Conservation (phyloP, 1,140 invertebrate genomes). For the Telenomus remus region DNA sequence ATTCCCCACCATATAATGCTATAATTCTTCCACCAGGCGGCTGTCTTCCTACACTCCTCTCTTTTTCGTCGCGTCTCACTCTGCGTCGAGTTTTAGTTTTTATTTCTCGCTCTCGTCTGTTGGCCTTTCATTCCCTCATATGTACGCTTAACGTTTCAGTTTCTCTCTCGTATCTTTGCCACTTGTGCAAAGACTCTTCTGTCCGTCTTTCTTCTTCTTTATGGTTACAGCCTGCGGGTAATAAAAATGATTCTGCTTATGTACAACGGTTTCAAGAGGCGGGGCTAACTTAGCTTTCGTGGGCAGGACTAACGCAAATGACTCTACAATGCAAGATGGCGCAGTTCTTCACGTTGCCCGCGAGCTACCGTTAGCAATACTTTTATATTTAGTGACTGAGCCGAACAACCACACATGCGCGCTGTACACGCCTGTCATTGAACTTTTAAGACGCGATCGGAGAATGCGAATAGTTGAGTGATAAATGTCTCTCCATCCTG, state of each 20-base stretch:
- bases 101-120: conserved; percentile 53
- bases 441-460: conserved; percentile 41
- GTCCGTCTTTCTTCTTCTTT: conserved; percentile 65
- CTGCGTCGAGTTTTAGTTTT: conserved; percentile 33
- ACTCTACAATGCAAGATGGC: conserved; percentile 76
- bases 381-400: conserved; percentile 71
- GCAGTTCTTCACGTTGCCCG: conserved; percentile 66
- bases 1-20: conserved; percentile 73
- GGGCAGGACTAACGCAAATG: conserved; percentile 76
- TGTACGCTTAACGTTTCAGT: conserved; percentile 11
- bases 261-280: conserved; percentile 72
- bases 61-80: conserved; percentile 21
- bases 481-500: conserved; percentile 41
- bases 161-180: conserved; percentile 28
- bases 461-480: conserved; percentile 36
- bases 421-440: conserved; percentile 40
- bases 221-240: conserved; percentile 72
- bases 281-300: conserved; percentile 75
- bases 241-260: conserved; percentile 77
- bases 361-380: conserved; percentile 59
- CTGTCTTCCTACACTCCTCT: conserved; percentile 46
- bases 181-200: conserved; percentile 32
- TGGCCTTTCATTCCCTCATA: conserved; percentile 15
- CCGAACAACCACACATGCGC: conserved; percentile 50
- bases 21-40: conserved; percentile 69